Evolutionary conservation across 2,888 invertebrate genomes (phyloP).

Genomic region (Tinea pellionella): DNA sequence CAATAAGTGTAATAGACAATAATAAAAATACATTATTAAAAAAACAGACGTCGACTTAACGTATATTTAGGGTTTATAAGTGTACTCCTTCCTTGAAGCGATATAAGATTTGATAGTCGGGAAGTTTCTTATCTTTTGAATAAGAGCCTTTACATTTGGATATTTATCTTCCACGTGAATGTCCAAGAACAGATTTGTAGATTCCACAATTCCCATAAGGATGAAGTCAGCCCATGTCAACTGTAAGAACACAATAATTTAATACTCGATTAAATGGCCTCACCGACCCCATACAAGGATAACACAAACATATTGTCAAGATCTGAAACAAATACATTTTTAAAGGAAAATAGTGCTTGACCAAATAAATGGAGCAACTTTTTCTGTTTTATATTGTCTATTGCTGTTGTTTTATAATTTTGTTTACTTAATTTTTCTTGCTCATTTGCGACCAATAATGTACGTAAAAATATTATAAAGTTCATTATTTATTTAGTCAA

Average conservation of each 20-base stretch:
- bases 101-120: slow-evolving; percentile 51
- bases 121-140: slow-evolving; percentile 31
- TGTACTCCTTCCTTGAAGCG: slow-evolving; percentile 25
- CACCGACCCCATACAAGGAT: no score
- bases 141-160: slow-evolving; percentile 29
- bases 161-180: slow-evolving; percentile 38
- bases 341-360: no score
- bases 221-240: slow-evolving; percentile 52
- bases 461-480: no score
- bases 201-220: slow-evolving; percentile 42
- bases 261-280: no score
- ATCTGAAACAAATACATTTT: no score
- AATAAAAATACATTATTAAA: neutral
- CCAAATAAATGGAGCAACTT: no score
- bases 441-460: no score
- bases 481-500: no score
- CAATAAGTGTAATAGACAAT: neutral
- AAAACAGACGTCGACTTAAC: neutral
- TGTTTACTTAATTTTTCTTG: no score
- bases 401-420: no score
- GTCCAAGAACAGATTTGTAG: slow-evolving; percentile 31
- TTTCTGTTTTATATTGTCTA: no score
- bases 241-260: slow-evolving; percentile 32
- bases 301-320: no score
- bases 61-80: neutral